Evolutionary conservation across 2,888 invertebrate species (phyloP).

Genomic region (Cinara cedri): DNA sequence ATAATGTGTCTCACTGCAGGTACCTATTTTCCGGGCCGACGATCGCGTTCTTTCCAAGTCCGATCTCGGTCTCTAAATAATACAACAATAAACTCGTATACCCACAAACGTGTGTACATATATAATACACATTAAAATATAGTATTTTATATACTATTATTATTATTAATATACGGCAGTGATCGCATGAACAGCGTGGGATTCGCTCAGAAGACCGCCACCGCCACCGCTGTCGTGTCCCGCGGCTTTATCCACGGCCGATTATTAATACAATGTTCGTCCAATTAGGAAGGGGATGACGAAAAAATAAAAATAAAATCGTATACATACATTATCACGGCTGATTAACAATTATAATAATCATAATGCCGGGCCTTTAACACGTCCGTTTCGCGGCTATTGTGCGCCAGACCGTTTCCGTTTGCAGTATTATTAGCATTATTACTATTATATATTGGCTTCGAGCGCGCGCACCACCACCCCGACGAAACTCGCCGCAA

Average conservation of each 20-base stretch:
- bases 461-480: background rate
- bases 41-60: slow-evolving; percentile 19
- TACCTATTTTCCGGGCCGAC: slow-evolving; percentile 32
- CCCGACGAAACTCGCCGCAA: background rate
- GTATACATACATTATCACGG: slow-evolving; percentile 20
- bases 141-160: slow-evolving; percentile 4
- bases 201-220: slow-evolving; percentile 26
- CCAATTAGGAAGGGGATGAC: slow-evolving; percentile 34
- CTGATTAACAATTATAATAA: slow-evolving; percentile 35
- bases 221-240: background rate
- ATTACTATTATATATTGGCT: too few species aligned
- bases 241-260: slow-evolving; percentile 36
- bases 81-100: background rate
- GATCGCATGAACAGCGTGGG: slow-evolving; percentile 47
- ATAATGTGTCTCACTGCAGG: background rate
- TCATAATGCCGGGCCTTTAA: background rate
- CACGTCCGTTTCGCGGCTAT: slow-evolving; percentile 29
- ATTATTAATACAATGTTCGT: slow-evolving; percentile 36
- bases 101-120: background rate
- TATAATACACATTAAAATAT: background rate
- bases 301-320: slow-evolving; percentile 1
- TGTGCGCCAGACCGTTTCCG: slow-evolving; percentile 22
- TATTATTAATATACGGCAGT: background rate
- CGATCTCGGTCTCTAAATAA: background rate
- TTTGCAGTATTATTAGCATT: slow-evolving; percentile 11